Percentiles rank a stretch among this genome's conserved stretches.
Evolutionary conservation across 2,113 vertebrate species (phyloP).

Genomic region (Cricetomys ansorgei): DNA sequence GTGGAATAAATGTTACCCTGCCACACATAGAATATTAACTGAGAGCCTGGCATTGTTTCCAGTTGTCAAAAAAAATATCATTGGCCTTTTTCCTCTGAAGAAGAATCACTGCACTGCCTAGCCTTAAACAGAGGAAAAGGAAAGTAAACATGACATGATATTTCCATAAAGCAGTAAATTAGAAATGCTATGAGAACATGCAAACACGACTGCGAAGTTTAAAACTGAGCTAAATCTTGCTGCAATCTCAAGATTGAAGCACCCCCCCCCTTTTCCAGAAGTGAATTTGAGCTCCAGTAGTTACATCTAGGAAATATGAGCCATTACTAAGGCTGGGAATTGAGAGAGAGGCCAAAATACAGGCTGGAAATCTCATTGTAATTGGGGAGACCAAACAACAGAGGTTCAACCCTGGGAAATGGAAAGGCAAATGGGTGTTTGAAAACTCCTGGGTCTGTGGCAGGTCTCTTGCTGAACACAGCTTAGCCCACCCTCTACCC

Average conservation of each 20-base stretch:
- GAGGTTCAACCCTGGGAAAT: conserved; percentile 80
- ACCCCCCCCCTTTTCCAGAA: conserved; percentile 26
- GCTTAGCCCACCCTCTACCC: neutral
- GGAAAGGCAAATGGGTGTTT: conserved; percentile 73
- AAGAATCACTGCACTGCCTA: conserved; percentile 54
- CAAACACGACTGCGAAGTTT: conserved; percentile 52
- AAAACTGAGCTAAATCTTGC: conserved; percentile 63
- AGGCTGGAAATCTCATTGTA: conserved; percentile 82
- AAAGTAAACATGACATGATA: conserved; percentile 64
- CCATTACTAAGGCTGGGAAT: conserved; percentile 80
- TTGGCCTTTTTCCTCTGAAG: conserved; percentile 52
- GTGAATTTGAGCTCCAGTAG: conserved; percentile 81
- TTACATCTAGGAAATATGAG: conserved; percentile 80
- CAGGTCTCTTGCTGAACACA: conserved; percentile 53
- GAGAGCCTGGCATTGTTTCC: conserved; percentile 40
- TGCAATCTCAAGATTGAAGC: conserved; percentile 63
- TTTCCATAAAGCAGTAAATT: conserved; percentile 62
- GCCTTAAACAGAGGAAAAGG: conserved; percentile 41
- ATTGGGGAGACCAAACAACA: conserved; percentile 73
- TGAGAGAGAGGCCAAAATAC: conserved; percentile 69
- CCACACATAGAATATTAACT: neutral
- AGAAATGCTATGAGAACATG: conserved; percentile 47
- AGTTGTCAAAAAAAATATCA: conserved; percentile 60
- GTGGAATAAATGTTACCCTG: conserved; percentile 61
- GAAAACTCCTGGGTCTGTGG: conserved; percentile 68